phyloP scores from a whole-genome alignment of 2,888 invertebrate genomes.

The Drosophila engyochracea region DNA sequence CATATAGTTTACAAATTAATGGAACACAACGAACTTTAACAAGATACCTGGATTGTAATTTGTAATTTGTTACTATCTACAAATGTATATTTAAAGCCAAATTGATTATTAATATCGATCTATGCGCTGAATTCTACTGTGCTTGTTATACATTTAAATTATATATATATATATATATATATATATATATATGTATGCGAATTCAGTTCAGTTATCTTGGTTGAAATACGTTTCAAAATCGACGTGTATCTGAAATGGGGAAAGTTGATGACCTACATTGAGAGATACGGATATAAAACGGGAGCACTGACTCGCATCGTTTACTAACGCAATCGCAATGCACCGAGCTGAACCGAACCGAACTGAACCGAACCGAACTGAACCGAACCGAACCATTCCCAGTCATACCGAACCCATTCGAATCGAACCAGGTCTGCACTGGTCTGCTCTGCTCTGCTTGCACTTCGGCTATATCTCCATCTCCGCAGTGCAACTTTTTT shows the following conservation, averaged over 20 bases:
- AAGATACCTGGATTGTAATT: not conserved
- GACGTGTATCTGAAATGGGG: slow-evolving; percentile 43
- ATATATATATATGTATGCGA: not conserved
- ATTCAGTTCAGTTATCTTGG: slow-evolving; percentile 17
- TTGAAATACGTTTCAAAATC: slow-evolving; percentile 34
- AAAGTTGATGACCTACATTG: slow-evolving; percentile 53
- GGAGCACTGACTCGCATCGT: slow-evolving; percentile 25
- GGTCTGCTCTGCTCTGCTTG: not conserved
- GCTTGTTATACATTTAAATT: not conserved
- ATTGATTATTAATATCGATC: slow-evolving; percentile 5
- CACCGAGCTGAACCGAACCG: slow-evolving; percentile 4
- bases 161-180: not conserved
- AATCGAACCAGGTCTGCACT: not conserved
- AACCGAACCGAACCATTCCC: not conserved
- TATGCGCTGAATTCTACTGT: not conserved
- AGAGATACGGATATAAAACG: slow-evolving; percentile 17
- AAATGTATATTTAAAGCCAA: not conserved
- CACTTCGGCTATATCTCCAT: slow-evolving; percentile 4
- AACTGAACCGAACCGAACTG: not conserved
- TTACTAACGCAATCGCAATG: slow-evolving; percentile 8
- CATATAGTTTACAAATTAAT: not conserved
- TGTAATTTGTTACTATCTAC: not conserved
- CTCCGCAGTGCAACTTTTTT: slow-evolving; percentile 70
- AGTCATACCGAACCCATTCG: not conserved
- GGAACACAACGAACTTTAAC: not conserved